A percentile compares a stretch with the other conserved stretches of the same genome.
Conservation (phyloP, 2,888 invertebrate genomes). For the Caenorhabditis japonica region DNA sequence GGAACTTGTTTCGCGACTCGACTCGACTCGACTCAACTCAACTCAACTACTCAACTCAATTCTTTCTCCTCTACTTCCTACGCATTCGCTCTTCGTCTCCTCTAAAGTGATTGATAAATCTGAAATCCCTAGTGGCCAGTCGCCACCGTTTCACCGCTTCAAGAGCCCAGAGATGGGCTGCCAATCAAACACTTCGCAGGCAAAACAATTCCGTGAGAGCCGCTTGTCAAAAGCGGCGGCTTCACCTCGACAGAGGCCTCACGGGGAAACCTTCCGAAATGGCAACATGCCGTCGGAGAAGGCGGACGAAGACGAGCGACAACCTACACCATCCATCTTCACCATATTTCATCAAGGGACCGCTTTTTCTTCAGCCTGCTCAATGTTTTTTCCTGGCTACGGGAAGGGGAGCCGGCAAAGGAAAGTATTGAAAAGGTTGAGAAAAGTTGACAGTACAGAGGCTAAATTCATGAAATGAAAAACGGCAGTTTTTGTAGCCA, state of each 20-base stretch:
- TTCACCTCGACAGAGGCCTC: constrained; percentile 30
- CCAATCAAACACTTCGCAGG: constrained; percentile 56
- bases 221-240: constrained; percentile 49
- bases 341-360: constrained; percentile 52
- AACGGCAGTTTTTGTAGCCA: too few species aligned
- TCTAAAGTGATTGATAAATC: constrained; percentile 54
- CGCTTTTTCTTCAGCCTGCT: constrained; percentile 18
- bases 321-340: constrained; percentile 46
- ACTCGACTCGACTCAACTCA: background rate
- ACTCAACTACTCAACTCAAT: background rate
- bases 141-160: constrained; percentile 20
- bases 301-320: constrained; percentile 22
- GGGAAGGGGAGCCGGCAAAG: background rate
- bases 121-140: constrained; percentile 36
- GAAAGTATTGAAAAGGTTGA: background rate
- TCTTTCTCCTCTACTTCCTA: constrained; percentile 7
- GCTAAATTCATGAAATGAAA: too few species aligned
- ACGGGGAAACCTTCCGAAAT: constrained; percentile 52
- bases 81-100: constrained; percentile 18
- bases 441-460: too few species aligned
- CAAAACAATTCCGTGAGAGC: constrained; percentile 50
- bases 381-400: too few species aligned
- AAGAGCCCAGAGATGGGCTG: constrained; percentile 26
- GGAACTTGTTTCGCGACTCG: too few species aligned
- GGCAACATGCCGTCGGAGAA: constrained; percentile 39